phyloP scores from a whole-genome alignment of 2,113 vertebrate species.

The Eulacestoma nigropectus region DNA sequence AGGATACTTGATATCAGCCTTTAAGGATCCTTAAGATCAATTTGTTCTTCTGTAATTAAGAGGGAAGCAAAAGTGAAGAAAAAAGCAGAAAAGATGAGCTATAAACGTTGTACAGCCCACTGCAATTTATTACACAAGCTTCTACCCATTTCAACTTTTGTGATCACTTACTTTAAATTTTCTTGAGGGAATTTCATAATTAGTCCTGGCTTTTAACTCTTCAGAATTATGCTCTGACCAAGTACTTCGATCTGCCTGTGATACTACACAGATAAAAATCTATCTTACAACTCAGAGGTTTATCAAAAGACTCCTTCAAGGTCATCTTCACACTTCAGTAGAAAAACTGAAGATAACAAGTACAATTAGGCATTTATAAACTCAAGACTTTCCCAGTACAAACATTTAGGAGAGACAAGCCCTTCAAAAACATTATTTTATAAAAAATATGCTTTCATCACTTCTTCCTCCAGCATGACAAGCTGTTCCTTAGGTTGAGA shows the following conservation, averaged over 20 bases:
- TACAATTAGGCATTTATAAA: not conserved
- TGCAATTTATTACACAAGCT: not conserved
- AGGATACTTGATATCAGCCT: not conserved
- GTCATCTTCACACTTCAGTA: not conserved
- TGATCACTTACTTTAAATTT: not conserved
- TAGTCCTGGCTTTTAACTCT: not conserved
- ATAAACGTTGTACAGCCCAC: not conserved
- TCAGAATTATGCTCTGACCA: not conserved
- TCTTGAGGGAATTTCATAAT: not conserved
- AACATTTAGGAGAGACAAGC: not conserved
- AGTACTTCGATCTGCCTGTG: not conserved
- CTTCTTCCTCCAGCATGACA: not conserved
- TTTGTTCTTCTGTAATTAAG: not conserved
- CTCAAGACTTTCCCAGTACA: not conserved
- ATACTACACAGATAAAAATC: not conserved
- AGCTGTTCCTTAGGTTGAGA: not conserved
- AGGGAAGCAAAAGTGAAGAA: not conserved
- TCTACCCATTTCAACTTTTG: not conserved
- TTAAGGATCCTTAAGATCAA: not conserved
- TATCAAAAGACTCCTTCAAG: constrained; percentile 17
- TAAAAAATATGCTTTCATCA: not conserved
- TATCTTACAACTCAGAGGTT: not conserved
- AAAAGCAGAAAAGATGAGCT: not conserved
- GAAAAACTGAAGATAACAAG: not conserved
- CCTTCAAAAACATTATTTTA: constrained; percentile 4